phyloP scores from a whole-genome alignment of 2,113 vertebrate genomes.

The Apeltes quadracus region DNA sequence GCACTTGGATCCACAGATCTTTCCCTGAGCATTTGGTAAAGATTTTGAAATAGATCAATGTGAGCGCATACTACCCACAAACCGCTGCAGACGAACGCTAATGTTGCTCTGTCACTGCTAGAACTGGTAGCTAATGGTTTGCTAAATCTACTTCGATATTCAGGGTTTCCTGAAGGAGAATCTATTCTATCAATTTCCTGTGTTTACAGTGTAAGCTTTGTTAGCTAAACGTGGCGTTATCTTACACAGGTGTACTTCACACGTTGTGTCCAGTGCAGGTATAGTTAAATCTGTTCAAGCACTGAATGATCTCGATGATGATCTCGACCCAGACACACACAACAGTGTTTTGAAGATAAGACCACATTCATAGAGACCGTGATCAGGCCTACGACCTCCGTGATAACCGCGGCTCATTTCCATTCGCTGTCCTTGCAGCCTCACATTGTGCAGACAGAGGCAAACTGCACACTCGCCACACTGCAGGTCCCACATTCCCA shows the following conservation, averaged over 20 bases:
- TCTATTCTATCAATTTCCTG: neutral
- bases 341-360: conserved; percentile 38
- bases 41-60: neutral
- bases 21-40: neutral
- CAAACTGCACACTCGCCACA: conserved; percentile 34
- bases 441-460: conserved; percentile 41
- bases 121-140: neutral
- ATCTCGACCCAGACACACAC: conserved; percentile 2
- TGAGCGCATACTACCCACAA: neutral
- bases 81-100: neutral
- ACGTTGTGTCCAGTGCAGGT: neutral
- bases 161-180: neutral
- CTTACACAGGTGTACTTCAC: neutral
- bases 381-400: conserved; percentile 58
- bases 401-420: conserved; percentile 62
- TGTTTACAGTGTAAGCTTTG: neutral
- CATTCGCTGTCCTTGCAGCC: conserved; percentile 58
- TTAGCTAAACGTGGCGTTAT: neutral
- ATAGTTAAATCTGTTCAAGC: neutral
- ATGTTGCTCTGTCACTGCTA: neutral
- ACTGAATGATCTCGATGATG: neutral
- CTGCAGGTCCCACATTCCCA: conserved; percentile 54
- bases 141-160: neutral
- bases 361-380: conserved; percentile 47
- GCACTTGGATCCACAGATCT: neutral